Conservation (phyloP, 2,797 vertebrate species). For the Gambelia wislizenii region DNA sequence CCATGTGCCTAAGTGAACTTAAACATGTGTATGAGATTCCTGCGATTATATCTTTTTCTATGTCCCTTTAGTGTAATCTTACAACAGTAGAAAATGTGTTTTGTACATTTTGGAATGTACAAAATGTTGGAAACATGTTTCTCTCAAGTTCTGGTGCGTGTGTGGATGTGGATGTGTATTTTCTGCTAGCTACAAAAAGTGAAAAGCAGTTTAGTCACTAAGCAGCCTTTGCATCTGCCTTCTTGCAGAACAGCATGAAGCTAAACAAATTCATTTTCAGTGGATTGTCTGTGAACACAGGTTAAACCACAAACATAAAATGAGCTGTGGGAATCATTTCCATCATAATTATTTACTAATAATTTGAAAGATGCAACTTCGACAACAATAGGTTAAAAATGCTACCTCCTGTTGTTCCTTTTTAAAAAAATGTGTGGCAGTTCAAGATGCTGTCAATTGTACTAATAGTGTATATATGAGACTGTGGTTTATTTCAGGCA, state of each 20-base stretch:
- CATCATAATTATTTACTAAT: not conserved
- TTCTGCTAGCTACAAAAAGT: not conserved
- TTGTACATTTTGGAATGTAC: not conserved
- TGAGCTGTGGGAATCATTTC: not conserved
- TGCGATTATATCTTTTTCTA: not conserved
- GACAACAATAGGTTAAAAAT: not conserved
- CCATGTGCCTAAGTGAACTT: no score
- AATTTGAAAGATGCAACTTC: not conserved
- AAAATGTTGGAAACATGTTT: not conserved
- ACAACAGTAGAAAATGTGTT: not conserved
- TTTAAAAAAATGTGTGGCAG: not conserved
- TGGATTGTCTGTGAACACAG: not conserved
- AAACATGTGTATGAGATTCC: no score
- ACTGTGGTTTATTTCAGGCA: not conserved
- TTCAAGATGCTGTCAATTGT: fast-evolving
- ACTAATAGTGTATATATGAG: fast-evolving
- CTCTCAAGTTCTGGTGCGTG: not conserved
- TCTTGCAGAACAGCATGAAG: slow-evolving; percentile 8
- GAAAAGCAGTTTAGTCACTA: not conserved
- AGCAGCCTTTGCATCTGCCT: not conserved
- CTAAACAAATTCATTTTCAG: not conserved
- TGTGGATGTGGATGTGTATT: not conserved
- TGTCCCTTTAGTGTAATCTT: not conserved
- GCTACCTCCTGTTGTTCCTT: fast-evolving
- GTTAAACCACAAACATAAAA: not conserved